Percentiles rank a stretch among this genome's conserved stretches.
These are phyloP conservation scores for Polyergus mexicanus DNA, from an alignment of 1,140 invertebrate genomes.

Conservation along the genomic window DNA sequence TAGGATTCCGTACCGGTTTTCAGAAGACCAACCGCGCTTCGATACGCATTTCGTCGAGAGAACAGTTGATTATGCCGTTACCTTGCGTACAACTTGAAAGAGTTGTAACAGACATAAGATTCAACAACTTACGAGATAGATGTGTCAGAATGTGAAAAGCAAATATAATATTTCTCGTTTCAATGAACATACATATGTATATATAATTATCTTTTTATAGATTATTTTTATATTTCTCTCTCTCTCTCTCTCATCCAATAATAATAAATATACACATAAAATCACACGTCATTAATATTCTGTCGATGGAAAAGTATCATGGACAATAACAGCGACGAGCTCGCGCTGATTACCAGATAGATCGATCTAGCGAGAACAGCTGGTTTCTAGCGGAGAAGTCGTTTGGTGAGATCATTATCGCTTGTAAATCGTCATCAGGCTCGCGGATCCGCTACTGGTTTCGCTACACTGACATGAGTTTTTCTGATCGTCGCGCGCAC, in stretches of 20 bases:
- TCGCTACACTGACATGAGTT: slow-evolving; percentile 59
- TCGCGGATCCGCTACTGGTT: slow-evolving; percentile 60
- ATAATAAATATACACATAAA: background rate
- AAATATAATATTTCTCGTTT: background rate
- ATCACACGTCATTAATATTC: background rate
- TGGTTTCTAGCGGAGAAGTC: slow-evolving; percentile 8
- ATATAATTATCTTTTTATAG: background rate
- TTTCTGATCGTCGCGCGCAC: slow-evolving; percentile 42
- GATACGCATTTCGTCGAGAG: slow-evolving; percentile 42
- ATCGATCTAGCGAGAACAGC: slow-evolving; percentile 14
- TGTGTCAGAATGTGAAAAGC: background rate
- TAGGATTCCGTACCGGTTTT: slow-evolving; percentile 35
- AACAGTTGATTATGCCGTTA: slow-evolving; percentile 37
- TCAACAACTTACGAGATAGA: background rate
- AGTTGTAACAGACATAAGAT: slow-evolving; percentile 3
- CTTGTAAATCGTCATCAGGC: slow-evolving; percentile 69
- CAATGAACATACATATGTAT: background rate
- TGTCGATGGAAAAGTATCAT: background rate
- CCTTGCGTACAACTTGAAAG: background rate
- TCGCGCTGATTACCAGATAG: background rate
- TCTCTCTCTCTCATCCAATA: background rate
- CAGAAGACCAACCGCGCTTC: slow-evolving; percentile 36
- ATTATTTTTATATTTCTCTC: background rate
- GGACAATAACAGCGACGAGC: slow-evolving; percentile 34
- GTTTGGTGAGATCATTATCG: slow-evolving; percentile 69